Percentiles rank a stretch among this genome's conserved stretches.
Conservation (phyloP, 2,888 invertebrate species). For the Notodonta ziczac region DNA sequence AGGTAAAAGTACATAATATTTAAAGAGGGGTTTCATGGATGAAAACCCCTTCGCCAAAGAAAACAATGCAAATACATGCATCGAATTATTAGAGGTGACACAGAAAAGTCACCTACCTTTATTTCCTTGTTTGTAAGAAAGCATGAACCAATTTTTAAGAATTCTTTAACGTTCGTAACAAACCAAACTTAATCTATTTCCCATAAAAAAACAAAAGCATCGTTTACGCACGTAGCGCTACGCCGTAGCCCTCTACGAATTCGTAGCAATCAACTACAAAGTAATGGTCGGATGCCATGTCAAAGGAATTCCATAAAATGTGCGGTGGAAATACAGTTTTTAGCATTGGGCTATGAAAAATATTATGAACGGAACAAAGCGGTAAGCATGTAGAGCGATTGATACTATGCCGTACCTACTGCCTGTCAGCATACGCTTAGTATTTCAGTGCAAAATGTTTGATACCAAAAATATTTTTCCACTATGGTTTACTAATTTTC, state of each 20-base stretch:
- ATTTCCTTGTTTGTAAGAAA: not conserved
- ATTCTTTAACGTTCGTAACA: constrained; percentile 7
- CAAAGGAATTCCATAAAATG: constrained; percentile 75
- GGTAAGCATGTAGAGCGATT: not conserved
- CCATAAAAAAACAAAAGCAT: constrained; percentile 21
- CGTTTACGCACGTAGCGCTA: constrained; percentile 55
- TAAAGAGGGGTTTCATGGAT: too few species aligned
- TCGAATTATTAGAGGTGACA: too few species aligned
- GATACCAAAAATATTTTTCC: too few species aligned
- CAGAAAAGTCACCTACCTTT: not conserved
- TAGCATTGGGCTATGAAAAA: constrained; percentile 29
- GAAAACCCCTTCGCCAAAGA: too few species aligned
- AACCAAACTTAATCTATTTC: constrained; percentile 19
- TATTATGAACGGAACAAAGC: not conserved
- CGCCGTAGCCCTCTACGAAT: constrained; percentile 50
- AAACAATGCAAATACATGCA: too few species aligned
- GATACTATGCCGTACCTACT: not conserved
- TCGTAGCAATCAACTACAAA: constrained; percentile 70
- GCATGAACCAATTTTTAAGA: constrained; percentile 5
- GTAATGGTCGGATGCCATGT: constrained; percentile 81
- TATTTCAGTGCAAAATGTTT: too few species aligned
- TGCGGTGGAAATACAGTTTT: constrained; percentile 43
- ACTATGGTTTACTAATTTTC: too few species aligned
- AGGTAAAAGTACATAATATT: too few species aligned
- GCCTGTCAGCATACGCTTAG: too few species aligned